Base-by-base conservation (phyloP, 2,797 vertebrate genomes). In the Myotis myotis region DNA sequence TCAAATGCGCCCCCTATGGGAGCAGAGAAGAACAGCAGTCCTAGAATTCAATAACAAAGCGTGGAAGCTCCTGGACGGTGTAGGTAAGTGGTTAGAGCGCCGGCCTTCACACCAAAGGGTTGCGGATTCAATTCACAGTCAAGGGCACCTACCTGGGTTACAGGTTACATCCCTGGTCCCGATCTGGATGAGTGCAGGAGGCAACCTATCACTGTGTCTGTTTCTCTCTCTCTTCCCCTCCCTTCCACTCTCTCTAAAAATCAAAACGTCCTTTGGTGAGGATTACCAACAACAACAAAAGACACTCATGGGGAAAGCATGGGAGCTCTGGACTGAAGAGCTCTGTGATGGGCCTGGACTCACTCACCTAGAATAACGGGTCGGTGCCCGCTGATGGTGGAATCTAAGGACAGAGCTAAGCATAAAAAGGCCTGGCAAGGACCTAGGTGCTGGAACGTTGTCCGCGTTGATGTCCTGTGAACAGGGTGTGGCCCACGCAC, bases 371-470 rank as follows among this genome's bases (percentile, higher is more conserved):
- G 49, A 72, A 60, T 28, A 53, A 83, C 64, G 64, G 72, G 47
- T 30, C 0, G 5, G 68, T 62, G 85, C 30, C 44, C 38, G 23
- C 36, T 25, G 17, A 92, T 23, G 53, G 41, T 66, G 83, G 30
- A 82, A 28, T 74, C 78, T 85, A 88, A 94, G 28, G 47, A 36
- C 47, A 66, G 83, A 71, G 44, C 30, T 47, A 36, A 4, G 51
- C 47, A 28, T n/a, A 66, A 57, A 53, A 49, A 80, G 72, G 30
- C 38, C 86, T 64, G 41, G 57, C 44, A 89, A 82, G 83, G 17
- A 66, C n/a, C 0, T 0, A 19, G 68, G 51, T 15, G 16, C n/a
- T 47, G 60, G 19, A 94, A 60, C 0, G 0, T 23, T 62, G 55
- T 53, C 71, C 30, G 49, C 5, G 16, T 1, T 47, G 7, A 33